Base-by-base conservation (phyloP, 2,113 vertebrate species). In the Neopipo cinnamomea region DNA sequence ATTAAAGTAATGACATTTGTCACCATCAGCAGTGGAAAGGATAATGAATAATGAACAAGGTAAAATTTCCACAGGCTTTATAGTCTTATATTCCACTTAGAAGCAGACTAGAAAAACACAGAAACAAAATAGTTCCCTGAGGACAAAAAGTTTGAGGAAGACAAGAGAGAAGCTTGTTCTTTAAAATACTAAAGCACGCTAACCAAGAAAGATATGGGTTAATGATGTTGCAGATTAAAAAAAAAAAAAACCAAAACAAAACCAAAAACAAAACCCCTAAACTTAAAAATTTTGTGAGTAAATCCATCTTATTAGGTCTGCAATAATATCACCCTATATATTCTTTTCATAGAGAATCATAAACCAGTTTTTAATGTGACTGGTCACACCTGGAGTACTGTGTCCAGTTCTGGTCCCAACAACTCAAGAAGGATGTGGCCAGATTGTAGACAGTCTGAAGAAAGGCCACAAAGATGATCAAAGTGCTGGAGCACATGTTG, bases 1-100 rank as follows among this genome's bases (percentile, higher is more conserved):
- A 95, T 97, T 97, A 97, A 96, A 97, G 41, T 94, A 97, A 94
- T 96, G 85, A 74, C 90, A 96, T 95, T 88, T 97, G 85, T 97
- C 93, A 96, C 88, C 27, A 87, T 91, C 91, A 84, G 33, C 49
- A 70, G 58, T 41, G 50, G 65, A 66, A 94, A 78, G 61, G 74
- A 46, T 93, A 95, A 97, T 96, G 65, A 96, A 94, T 95, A 82
- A 96, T 78, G 79, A 96, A 89, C 10, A 59, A 90, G 74, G 71
- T 53, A 65, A 90, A 91, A 91, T 91, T 88, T 87, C 50, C 24
- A 85, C 55, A 55, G 31, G 87, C 73, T 72, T 87, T 67, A 70
- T 61, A 83, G 22, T 33, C 44, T 86, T 47, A 17, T 68, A 59
- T 91, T 75, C 22, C 24, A 66, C 25, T 37, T 83, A 35, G 16